Conservation (phyloP, 2,113 vertebrate species). For the Riparia riparia region DNA sequence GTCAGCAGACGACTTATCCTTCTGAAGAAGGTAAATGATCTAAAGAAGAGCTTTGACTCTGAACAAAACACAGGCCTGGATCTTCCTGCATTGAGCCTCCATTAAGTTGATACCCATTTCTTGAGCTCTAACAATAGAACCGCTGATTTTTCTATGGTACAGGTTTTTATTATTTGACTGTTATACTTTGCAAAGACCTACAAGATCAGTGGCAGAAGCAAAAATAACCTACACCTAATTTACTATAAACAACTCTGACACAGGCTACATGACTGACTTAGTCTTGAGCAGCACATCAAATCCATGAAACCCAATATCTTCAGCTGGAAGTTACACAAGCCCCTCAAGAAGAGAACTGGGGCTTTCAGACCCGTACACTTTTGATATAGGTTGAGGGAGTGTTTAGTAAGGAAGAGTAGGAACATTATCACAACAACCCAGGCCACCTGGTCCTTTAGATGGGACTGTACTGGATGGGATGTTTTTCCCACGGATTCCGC, state of each 20-base stretch:
- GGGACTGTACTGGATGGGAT: neutral
- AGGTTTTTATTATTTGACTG: neutral
- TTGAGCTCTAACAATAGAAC: neutral
- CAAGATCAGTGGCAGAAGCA: neutral
- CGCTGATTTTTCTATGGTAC: neutral
- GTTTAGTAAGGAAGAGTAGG: neutral
- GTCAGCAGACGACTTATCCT: neutral
- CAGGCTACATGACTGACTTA: neutral
- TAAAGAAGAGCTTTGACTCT: neutral
- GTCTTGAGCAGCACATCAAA: neutral
- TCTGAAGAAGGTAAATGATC: neutral
- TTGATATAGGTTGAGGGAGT: neutral
- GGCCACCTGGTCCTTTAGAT: neutral
- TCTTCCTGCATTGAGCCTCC: rapidly evolving
- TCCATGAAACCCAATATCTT: neutral
- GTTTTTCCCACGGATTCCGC: neutral
- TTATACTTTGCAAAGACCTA: neutral
- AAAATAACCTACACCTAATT: neutral
- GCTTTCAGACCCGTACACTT: neutral
- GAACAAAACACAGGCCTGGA: neutral
- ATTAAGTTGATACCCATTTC: neutral
- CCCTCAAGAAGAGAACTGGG: rapidly evolving
- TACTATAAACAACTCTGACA: neutral
- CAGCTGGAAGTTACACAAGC: neutral
- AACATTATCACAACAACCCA: neutral